Percentiles rank a stretch among this genome's conserved stretches.
These are phyloP conservation scores for Danionella dracula DNA, from an alignment of 2,797 vertebrate genomes.

Conservation along the genomic window DNA sequence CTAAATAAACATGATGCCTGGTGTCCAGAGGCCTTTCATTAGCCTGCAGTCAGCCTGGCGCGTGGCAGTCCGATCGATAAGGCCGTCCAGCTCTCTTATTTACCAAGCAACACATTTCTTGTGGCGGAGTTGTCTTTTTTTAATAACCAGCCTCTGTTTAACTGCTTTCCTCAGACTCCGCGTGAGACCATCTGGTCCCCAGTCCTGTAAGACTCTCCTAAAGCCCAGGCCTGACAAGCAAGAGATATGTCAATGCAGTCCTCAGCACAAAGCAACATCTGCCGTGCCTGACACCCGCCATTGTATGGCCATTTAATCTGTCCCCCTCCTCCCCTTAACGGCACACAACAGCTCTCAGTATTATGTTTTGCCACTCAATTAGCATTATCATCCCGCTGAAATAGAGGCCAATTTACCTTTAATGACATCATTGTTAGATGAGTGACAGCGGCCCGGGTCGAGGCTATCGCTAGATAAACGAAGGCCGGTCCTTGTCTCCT, in stretches of 20 bases:
- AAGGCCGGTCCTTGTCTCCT: constrained; percentile 74
- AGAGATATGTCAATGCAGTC: constrained; percentile 93
- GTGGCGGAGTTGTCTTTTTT: constrained; percentile 74
- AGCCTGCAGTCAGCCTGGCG: constrained; percentile 59
- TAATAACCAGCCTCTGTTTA: constrained; percentile 75
- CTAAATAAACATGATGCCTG: constrained; percentile 64
- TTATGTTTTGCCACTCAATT: constrained; percentile 99
- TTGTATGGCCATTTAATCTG: constrained; percentile 96
- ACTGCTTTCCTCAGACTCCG: constrained; percentile 84
- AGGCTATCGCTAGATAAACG: constrained; percentile 82
- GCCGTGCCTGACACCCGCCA: constrained; percentile 95
- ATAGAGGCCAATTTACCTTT: constrained; percentile 99
- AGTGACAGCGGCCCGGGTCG: constrained; percentile 80
- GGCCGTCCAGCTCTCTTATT: constrained; percentile 73
- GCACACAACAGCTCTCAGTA: constrained; percentile 96
- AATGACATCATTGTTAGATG: constrained; percentile 99
- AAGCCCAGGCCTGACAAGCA: constrained; percentile 92
- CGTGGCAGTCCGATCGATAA: constrained; percentile 73
- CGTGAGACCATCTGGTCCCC: constrained; percentile 89
- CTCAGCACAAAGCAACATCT: constrained; percentile 98
- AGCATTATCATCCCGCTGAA: constrained; percentile 99
- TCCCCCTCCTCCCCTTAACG: constrained; percentile 86
- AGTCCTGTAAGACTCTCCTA: constrained; percentile 86
- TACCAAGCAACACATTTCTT: constrained; percentile 80
- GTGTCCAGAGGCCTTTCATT: constrained; percentile 66